phyloP scores from a whole-genome alignment of 2,888 invertebrate species.

The Rugalucina vietnamica region DNA sequence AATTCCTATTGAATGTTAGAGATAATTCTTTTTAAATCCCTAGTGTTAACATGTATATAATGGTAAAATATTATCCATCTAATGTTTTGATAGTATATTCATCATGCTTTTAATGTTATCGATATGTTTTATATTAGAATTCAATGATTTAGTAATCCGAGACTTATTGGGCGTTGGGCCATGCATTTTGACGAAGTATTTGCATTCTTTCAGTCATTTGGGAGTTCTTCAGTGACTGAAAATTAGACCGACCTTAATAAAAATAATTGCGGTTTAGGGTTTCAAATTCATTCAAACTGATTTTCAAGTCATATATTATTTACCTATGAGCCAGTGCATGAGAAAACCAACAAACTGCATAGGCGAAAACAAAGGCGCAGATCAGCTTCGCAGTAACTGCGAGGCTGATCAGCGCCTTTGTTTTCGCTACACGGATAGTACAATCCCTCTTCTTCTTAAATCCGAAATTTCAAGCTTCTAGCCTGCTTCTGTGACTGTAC shows the following conservation, averaged over 20 bases:
- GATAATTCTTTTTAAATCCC: not conserved
- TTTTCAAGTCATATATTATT: not conserved
- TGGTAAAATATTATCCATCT: constrained; percentile 6
- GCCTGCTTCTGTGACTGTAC: too few species aligned
- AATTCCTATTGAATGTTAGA: not conserved
- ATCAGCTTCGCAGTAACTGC: too few species aligned
- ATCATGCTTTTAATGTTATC: constrained; percentile 10
- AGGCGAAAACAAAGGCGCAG: too few species aligned
- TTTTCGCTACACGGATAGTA: too few species aligned
- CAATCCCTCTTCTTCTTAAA: too few species aligned
- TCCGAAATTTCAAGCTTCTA: too few species aligned
- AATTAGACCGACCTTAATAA: not conserved
- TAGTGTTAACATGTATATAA: constrained; percentile 12
- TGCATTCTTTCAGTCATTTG: not conserved
- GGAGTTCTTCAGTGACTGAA: not conserved
- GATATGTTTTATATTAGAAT: constrained; percentile 6
- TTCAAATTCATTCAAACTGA: not conserved
- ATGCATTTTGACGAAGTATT: constrained; percentile 26
- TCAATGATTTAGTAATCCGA: constrained; percentile 36
- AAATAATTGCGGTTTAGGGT: not conserved
- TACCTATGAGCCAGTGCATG: too few species aligned
- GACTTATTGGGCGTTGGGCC: constrained; percentile 30
- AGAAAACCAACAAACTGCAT: too few species aligned
- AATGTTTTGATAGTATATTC: constrained; percentile 13
- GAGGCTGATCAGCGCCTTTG: too few species aligned